Conservation (phyloP, 2,113 vertebrate genomes). For the Eclectus roratus region DNA sequence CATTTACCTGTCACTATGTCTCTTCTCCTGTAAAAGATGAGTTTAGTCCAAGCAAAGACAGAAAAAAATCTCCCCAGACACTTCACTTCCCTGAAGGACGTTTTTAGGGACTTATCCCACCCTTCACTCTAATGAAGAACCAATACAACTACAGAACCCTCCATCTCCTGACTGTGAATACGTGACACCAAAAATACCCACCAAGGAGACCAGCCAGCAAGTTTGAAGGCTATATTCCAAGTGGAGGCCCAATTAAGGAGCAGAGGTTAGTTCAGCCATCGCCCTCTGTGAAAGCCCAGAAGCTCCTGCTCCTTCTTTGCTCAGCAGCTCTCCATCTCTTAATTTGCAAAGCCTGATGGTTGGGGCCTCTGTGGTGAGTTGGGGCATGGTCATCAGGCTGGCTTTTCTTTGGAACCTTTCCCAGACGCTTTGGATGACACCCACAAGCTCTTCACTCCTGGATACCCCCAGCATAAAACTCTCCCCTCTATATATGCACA, state of each 20-base stretch:
- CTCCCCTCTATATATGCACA: background rate
- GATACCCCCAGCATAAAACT: background rate
- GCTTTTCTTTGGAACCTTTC: background rate
- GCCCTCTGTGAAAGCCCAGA: background rate
- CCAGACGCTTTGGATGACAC: background rate
- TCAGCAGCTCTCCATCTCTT: background rate
- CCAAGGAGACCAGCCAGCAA: background rate
- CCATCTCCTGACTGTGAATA: background rate
- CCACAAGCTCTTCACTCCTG: background rate
- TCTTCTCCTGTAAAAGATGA: background rate
- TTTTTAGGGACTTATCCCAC: background rate
- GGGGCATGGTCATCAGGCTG: background rate
- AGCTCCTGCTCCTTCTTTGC: background rate
- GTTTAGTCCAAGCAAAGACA: background rate
- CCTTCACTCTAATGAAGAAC: background rate
- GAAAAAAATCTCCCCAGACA: background rate
- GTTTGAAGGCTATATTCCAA: background rate
- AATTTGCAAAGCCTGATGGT: background rate
- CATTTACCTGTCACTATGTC: background rate
- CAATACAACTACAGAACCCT: background rate
- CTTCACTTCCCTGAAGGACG: accelerated
- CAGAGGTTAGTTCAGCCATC: background rate
- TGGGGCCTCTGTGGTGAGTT: background rate
- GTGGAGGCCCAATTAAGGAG: background rate
- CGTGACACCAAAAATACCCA: background rate